A percentile compares a stretch with the other conserved stretches of the same genome.
Conservation (phyloP, 2,113 vertebrate genomes). For the Ploceus nigricollis region DNA sequence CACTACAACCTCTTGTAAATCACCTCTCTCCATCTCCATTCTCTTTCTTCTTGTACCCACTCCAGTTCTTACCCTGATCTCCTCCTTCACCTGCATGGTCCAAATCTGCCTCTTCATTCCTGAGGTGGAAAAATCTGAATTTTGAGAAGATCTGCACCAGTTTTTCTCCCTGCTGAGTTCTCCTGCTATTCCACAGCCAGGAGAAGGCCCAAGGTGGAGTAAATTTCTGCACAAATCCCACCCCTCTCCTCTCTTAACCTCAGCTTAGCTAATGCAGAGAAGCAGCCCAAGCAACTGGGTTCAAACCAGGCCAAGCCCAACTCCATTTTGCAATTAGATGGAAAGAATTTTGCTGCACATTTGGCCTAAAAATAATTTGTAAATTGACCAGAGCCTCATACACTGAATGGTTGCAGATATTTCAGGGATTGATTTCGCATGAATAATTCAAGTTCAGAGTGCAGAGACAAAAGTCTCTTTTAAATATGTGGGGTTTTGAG, state of each 20-base stretch:
- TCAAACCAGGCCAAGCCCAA: conserved; percentile 35
- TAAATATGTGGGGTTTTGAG: not conserved
- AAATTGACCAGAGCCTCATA: conserved; percentile 33
- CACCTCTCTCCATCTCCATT: not conserved
- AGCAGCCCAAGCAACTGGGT: not conserved
- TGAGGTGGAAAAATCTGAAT: not conserved
- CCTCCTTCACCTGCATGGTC: not conserved
- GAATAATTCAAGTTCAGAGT: conserved; percentile 51
- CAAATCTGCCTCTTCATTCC: not conserved
- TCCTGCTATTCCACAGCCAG: not conserved
- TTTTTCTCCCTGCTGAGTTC: not conserved
- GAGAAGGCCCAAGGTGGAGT: not conserved
- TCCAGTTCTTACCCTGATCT: not conserved
- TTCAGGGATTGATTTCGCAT: conserved; percentile 57
- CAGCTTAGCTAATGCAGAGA: not conserved
- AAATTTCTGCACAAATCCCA: not conserved
- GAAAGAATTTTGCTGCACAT: conserved; percentile 21
- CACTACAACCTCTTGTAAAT: not conserved
- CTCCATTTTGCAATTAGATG: conserved; percentile 30
- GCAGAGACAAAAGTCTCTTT: conserved; percentile 17
- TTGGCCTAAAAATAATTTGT: conserved; percentile 63
- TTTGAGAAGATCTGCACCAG: not conserved
- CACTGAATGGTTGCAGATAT: conserved; percentile 28
- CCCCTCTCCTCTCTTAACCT: not conserved
- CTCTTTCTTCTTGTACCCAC: not conserved